Evolutionary conservation across 2,797 vertebrate species (phyloP), one percentile per base, ranked within the genome.

Genomic region (Onychomys arenicola): DNA sequence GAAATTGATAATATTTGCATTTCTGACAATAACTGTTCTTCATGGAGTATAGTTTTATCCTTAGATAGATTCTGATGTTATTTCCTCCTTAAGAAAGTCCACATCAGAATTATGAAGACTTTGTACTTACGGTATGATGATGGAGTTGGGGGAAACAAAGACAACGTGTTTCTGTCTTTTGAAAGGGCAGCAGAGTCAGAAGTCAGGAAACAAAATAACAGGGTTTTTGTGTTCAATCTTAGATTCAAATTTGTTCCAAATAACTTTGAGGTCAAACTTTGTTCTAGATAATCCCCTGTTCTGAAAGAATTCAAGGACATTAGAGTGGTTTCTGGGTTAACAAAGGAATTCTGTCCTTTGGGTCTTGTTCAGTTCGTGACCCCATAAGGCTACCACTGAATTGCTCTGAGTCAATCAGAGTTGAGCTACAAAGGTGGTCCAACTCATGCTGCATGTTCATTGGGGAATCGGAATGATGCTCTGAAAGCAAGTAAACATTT

Each of bases 231-330:
- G 9, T 27, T 93, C 93, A 91, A 52, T 81, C 91, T 97, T 69
- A 80, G 43, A 93, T 73, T 94, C 63, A 87, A 3, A 3, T 84
- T 95, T 85, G 25, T 92, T 86, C 46, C 61, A 96, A 94, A 76
- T 55, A 94, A 49, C 46, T 83, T 57, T 65, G 37, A 96, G 63
- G 73, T 92, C 52, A 91, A 73, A 83, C 17, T 81, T 94, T 55
- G 32, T 96, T 96, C 75, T 92, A 76, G 89, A 94, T 87, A 80
- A 92, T 91, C 95, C 43, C 78, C 55, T 80, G 78, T 61, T 89
- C 34, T 57, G 76, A 87, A 95, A 67, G 77, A 92, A 95, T 96
- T 91, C 88, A 67, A 95, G 95, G 84, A 95, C 78, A 43, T 61
- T 61, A 55, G 57, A 25, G 34, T 40, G 23, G 84, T 91, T 97